Percentiles rank a stretch among this genome's conserved stretches.
Conservation (phyloP, 1,140 invertebrate species). For the Lethocerus indicus region DNA sequence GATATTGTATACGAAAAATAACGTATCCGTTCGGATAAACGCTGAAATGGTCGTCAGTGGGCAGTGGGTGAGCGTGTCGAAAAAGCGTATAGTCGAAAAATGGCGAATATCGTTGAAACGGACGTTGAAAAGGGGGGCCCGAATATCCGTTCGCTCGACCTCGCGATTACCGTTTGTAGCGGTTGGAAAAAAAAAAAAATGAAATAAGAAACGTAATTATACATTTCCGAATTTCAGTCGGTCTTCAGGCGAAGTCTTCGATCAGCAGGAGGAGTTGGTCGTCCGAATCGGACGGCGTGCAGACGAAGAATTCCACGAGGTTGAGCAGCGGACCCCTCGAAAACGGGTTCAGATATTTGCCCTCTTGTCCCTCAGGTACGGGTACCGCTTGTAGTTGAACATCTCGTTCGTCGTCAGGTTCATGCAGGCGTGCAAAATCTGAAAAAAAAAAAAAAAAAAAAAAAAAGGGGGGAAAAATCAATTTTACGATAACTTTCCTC, state of each 20-base stretch:
- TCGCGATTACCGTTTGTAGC: too few species aligned
- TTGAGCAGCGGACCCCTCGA: slow-evolving; percentile 71
- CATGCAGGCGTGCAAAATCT: slow-evolving; percentile 74
- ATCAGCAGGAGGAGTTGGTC: slow-evolving; percentile 17
- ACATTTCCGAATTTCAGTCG: too few species aligned
- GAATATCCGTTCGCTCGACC: too few species aligned
- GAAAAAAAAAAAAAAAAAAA: slow-evolving; percentile 19
- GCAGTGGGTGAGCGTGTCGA: too few species aligned
- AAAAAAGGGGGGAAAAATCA: not conserved
- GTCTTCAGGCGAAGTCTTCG: not conserved
- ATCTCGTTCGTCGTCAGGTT: slow-evolving; percentile 89
- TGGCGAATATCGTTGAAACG: too few species aligned
- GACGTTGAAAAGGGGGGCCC: too few species aligned
- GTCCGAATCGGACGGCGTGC: slow-evolving; percentile 38
- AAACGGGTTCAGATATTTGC: slow-evolving; percentile 77
- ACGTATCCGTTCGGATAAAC: too few species aligned
- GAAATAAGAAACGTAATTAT: too few species aligned
- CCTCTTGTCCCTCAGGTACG: slow-evolving; percentile 74
- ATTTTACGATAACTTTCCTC: not conserved
- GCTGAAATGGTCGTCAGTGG: too few species aligned
- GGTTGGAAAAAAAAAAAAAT: too few species aligned
- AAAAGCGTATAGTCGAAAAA: too few species aligned
- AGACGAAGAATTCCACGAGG: slow-evolving; percentile 76
- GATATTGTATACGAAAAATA: too few species aligned
- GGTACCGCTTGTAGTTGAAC: slow-evolving; percentile 82